Evolutionary conservation across 2,113 vertebrate genomes (phyloP), one percentile per base, ranked within the genome.

Genomic region (Dromiciops gliroides): DNA sequence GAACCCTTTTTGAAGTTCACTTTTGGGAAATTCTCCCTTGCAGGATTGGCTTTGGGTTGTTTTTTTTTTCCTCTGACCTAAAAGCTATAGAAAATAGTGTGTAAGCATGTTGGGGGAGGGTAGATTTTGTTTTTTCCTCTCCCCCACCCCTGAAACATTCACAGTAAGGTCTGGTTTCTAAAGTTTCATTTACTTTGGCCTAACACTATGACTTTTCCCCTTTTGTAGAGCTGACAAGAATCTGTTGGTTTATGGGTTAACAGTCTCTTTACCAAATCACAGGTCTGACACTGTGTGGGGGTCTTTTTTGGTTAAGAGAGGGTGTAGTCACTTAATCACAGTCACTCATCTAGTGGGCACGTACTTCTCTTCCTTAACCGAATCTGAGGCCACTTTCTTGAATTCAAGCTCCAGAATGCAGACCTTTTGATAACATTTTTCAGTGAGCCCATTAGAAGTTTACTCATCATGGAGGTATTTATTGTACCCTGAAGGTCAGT

Each of bases 191-290:
- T 83, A 83, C n/a, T 44, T 83, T 83, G n/a, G 44, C 67, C 16
- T 44, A 67, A 67, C 11, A 9, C 56, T 48, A 44, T 53, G 88
- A 24, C 28, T 90, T 92, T 44, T 11, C 10, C 19, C 52, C 25
- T 51, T 50, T 94, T 95, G 51, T 31, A 47, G 48, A 95, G 94
- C 83, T 50, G 91, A 47, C 53, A 93, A 48, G 93, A 37, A 94
- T 94, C 93, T 28, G 44, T n/a, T 26, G 89, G 56, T 19, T 6
- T 26, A 93, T 90, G 92, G 50, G 31, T n/a, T 49, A 53, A 48
- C 28, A 44, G 93, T 92, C 89, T 6, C 48, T 11, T 48, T 50
- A 95, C 83, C 50, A 50, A 94, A 90, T 97, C 89, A 90, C 53
- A 89, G 37, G 60, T 51, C 89, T 93, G 52, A 67, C 93, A 37